Base-by-base conservation (phyloP, 2,113 vertebrate genomes). In the Rousettus leschenaultii region DNA sequence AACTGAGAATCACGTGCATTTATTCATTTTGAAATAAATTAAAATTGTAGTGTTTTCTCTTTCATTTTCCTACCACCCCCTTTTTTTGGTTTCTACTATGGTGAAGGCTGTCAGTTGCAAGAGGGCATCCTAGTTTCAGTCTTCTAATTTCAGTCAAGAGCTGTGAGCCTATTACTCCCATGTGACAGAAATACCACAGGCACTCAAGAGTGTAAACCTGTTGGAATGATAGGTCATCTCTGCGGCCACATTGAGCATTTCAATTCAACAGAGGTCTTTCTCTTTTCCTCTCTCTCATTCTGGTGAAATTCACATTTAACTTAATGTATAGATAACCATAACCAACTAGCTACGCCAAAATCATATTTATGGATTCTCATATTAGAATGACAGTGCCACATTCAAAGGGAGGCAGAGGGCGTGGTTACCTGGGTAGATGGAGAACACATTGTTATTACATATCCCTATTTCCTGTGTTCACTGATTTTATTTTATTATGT, bases 21-120 rank as follows among this genome's bases (percentile, higher is more conserved):
- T 61, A 51, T 53, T 86, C 55, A 33, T 80, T 75, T 4, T 82
- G 71, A 96, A 97, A 88, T 93, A 77, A 70, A 75, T 38, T 82
- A 68, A 85, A 30, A 79, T 63, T 43, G 9, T 33, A n/a, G 45
- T 22, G 10, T 40, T 90, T 86, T 51, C 22, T 13, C 55, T 61
- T 74, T 77, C 21, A 16, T 80, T 53, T 55, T 22, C 28, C n/a
- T 45, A 74, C 33, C 14, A 14, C 9, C 48, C 6, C 16, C 11
- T 3, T 0, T 26, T 14, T 82, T 73, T 59, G 48, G 18, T 43
- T 94, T 84, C 21, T n/a, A 2, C 51, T 9, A 1, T 15, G 53
- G 14, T 51, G 84, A 48, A 57, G 40, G 12, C 80, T 84, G 48
- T 2, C 4, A 7, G 2, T n/a, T n/a, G 61, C n/a, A 33, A 13